Base-by-base conservation (phyloP, 2,797 vertebrate species). In the Xenops minutus region DNA sequence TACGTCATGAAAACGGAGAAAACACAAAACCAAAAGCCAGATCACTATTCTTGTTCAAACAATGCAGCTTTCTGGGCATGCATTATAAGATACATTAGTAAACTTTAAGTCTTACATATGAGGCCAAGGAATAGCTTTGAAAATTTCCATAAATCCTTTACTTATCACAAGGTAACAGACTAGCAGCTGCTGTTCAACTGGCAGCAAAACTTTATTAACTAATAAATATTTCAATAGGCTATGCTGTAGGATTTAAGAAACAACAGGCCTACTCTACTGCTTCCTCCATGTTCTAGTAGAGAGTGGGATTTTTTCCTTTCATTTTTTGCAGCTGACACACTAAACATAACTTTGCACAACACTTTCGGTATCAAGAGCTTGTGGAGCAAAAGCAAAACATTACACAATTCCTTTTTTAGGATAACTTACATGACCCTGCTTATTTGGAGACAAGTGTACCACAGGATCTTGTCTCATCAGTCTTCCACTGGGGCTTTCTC, bases 391-490 rank as follows among this genome's bases (percentile, higher is more conserved):
- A 62, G 20, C 1, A 4, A 80, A 63, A 77, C 29, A 71, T 67
- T 5, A 48, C 55, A 19, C n/a, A 87, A 91, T 32, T 76, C 6
- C 7, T 62, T 63, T 84, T 81, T 77, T 22, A 36, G 48, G 88
- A 69, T 86, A 91, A 97, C 97, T 97, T 97, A 99, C 99, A 97
- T 99, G 99, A 63, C 97, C 97, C 97, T 98, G 98, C 94, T 98
- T 99, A 97, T 98, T 99, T 30, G 99, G 99, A 96, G 99, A 99
- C 95, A 98, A 81, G 84, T 98, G 98, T 63, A 98, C 97, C 87
- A 98, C 98, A 1, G 98, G 98, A 95, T 99, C 99, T 89, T 99
- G 99, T 83, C 98, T 98, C 97, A 99, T 98, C 72, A 98, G 96
- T 95, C 98, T 98, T 96, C 98, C 98, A 36, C 99, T 99, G 12